A percentile compares a stretch with the other conserved stretches of the same genome.
These are phyloP conservation scores for Calameuta idolon DNA, from an alignment of 2,888 invertebrate genomes.

Conservation along the genomic window DNA sequence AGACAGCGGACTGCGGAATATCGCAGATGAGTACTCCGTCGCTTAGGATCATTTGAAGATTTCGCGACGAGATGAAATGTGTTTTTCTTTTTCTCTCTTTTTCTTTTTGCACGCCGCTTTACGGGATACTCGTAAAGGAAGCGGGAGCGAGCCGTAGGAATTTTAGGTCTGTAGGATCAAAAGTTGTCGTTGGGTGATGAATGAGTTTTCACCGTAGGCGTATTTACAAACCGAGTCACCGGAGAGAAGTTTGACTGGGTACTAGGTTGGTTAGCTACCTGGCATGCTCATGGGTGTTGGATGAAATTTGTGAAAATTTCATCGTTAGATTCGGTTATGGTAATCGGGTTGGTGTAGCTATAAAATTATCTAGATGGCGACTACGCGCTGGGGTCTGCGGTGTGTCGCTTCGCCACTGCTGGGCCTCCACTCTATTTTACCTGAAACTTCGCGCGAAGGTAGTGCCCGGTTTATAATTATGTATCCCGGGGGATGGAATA, in stretches of 20 bases:
- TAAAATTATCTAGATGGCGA: slow-evolving; percentile 33
- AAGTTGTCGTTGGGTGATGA: not conserved
- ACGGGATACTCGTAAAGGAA: not conserved
- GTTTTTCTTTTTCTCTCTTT: no score
- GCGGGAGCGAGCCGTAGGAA: no score
- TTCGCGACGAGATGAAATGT: not conserved
- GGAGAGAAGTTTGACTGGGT: not conserved
- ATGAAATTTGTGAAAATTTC: not conserved
- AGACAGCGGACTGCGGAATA: not conserved
- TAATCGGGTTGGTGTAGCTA: not conserved
- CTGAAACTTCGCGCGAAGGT: slow-evolving; percentile 42
- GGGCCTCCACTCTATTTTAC: slow-evolving; percentile 27
- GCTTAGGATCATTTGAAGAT: not conserved
- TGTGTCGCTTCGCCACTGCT: slow-evolving; percentile 15
- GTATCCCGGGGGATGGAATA: slow-evolving; percentile 36
- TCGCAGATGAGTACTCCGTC: not conserved
- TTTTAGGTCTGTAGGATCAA: not conserved
- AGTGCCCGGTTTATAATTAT: slow-evolving; percentile 43
- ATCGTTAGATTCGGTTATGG: not conserved
- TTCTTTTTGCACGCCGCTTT: not conserved
- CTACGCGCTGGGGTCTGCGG: slow-evolving; percentile 43
- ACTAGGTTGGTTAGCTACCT: not conserved
- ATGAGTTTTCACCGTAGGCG: not conserved
- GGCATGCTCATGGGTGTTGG: not conserved
- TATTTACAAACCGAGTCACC: not conserved